Conservation (phyloP, 2,888 invertebrate genomes). For the Celastrina argiolus region DNA sequence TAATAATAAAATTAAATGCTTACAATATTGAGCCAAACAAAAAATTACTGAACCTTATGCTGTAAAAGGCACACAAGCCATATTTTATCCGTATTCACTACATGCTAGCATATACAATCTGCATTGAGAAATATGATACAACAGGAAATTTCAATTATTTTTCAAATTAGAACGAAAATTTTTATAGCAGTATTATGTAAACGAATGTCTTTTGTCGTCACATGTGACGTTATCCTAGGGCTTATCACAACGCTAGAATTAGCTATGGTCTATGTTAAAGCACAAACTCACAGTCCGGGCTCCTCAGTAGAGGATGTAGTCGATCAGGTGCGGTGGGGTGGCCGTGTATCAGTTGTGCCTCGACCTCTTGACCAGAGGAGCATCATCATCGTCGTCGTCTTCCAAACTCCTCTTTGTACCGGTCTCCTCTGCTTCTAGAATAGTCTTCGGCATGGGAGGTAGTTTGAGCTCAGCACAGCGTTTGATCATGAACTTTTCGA, state of each 20-base stretch:
- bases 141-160: neutral
- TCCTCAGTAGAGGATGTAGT: constrained; percentile 51
- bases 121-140: neutral
- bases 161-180: neutral
- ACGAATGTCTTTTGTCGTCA: constrained; percentile 2
- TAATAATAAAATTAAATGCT: neutral
- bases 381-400: constrained; percentile 38
- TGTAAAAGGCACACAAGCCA: constrained; percentile 19
- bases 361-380: constrained; percentile 42
- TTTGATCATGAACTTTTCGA: constrained; percentile 84
- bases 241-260: constrained; percentile 30
- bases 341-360: constrained; percentile 53
- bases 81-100: neutral
- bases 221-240: constrained; percentile 26
- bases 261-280: constrained; percentile 28
- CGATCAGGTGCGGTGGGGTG: constrained; percentile 39
- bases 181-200: neutral
- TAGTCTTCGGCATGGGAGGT: constrained; percentile 62
- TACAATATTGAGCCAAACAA: neutral
- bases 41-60: neutral
- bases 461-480: constrained; percentile 83
- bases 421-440: constrained; percentile 37
- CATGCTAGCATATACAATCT: neutral
- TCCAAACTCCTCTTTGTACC: constrained; percentile 36
- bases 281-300: constrained; percentile 18